A percentile compares a stretch with the other conserved stretches of the same genome.
These are phyloP conservation scores for Epizoanthus illoricatus DNA, from an alignment of 92 coral and sea anemone species.

Conservation along the genomic window DNA sequence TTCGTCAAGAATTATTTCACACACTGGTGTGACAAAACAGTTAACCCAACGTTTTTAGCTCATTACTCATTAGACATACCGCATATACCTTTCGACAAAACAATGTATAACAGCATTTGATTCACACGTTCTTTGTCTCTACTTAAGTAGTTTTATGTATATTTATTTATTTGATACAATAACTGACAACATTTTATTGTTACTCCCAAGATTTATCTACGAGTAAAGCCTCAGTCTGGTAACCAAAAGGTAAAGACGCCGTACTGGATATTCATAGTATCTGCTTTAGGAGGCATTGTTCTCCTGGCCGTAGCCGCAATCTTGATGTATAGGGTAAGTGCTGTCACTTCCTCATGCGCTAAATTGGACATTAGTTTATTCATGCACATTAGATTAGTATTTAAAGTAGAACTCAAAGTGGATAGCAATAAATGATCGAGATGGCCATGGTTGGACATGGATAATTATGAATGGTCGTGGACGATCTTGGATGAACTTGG, in stretches of 20 bases:
- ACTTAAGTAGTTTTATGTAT: too few species aligned
- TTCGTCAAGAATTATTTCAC: too few species aligned
- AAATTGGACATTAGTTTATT: background rate
- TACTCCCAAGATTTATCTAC: conserved; percentile 20
- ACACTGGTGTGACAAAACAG: too few species aligned
- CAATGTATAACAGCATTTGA: too few species aligned
- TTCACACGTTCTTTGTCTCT: background rate
- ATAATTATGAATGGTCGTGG: too few species aligned
- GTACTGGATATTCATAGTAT: conserved; percentile 28
- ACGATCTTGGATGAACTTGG: too few species aligned
- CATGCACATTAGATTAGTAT: background rate
- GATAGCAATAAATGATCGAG: too few species aligned
- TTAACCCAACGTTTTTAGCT: too few species aligned
- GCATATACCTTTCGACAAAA: too few species aligned
- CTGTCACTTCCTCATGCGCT: background rate
- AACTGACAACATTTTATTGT: background rate
- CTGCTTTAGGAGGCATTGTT: conserved; percentile 23
- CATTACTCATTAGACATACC: too few species aligned
- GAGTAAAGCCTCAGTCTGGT: conserved; percentile 29
- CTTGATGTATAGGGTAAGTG: conserved; percentile 29
- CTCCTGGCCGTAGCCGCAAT: conserved; percentile 18
- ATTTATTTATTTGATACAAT: background rate
- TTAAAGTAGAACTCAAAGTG: too few species aligned
- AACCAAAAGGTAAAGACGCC: conserved; percentile 20
- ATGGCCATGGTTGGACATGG: too few species aligned